phyloP scores from a whole-genome alignment of 2,797 vertebrate genomes.

The Bovichtus diacanthus region DNA sequence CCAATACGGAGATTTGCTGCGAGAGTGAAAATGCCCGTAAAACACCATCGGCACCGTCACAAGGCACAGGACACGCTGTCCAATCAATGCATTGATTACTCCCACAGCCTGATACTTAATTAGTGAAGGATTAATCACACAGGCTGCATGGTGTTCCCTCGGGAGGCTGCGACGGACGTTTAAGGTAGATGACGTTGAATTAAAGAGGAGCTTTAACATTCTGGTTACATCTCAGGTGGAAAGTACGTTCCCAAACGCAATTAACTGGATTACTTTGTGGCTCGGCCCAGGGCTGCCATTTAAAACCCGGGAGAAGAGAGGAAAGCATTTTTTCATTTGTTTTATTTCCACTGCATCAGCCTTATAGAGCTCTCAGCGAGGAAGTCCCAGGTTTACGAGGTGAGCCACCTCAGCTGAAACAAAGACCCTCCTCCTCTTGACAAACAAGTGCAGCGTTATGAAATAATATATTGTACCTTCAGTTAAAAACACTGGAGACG shows the following conservation, averaged over 20 bases:
- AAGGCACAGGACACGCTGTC: background rate
- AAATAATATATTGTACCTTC: too few relatives aligned
- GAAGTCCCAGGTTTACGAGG: background rate
- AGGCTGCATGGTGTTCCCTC: background rate
- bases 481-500: too few relatives aligned
- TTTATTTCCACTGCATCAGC: background rate
- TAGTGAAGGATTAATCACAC: conserved; percentile 32
- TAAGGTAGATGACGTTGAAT: background rate
- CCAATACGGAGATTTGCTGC: background rate
- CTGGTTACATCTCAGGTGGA: background rate
- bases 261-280: conserved; percentile 10
- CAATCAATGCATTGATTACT: conserved; percentile 34
- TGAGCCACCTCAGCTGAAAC: background rate
- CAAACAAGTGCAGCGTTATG: too few relatives aligned
- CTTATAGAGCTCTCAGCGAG: background rate
- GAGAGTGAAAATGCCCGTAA: background rate
- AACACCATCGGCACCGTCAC: background rate
- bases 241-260: conserved; percentile 11
- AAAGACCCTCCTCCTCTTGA: background rate
- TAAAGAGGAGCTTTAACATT: conserved; percentile 3
- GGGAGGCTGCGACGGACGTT: conserved; percentile 15
- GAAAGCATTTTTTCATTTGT: background rate
- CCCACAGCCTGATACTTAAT: conserved; percentile 44
- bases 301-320: background rate
- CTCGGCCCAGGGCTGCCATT: background rate